Percentiles rank a stretch among this genome's conserved stretches.
Evolutionary conservation across 1,140 invertebrate genomes (phyloP).

Genomic region (Drosophila chauvacae): DNA sequence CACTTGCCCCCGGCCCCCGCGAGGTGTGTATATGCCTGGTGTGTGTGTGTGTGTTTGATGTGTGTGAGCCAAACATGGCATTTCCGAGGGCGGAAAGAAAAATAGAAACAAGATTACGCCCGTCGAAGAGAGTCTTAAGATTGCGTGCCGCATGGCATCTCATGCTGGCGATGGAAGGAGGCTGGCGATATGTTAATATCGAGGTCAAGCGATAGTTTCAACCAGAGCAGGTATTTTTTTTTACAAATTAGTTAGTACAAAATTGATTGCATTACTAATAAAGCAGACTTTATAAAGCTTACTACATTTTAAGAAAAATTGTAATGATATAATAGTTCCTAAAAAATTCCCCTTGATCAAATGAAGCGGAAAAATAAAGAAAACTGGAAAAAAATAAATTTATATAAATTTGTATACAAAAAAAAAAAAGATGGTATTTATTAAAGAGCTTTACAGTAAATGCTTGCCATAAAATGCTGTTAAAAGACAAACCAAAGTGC

Average conservation of each 20-base stretch:
- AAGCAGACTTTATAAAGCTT: too few relatives aligned
- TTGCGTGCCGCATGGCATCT: conserved; percentile 40
- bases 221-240: neutral
- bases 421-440: too few relatives aligned
- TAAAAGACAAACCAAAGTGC: too few relatives aligned
- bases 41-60: conserved; percentile 28
- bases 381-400: too few relatives aligned
- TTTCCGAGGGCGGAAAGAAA: conserved; percentile 20
- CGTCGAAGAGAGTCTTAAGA: conserved; percentile 34
- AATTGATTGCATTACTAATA: too few relatives aligned
- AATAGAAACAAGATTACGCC: conserved; percentile 13
- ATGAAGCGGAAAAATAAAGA: too few relatives aligned
- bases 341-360: too few relatives aligned
- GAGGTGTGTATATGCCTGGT: conserved; percentile 2
- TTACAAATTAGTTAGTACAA: neutral
- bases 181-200: conserved; percentile 8
- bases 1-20: conserved; percentile 13
- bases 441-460: too few relatives aligned
- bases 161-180: neutral
- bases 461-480: too few relatives aligned
- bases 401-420: too few relatives aligned
- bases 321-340: too few relatives aligned
- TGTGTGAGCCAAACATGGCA: conserved; percentile 77
- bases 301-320: too few relatives aligned
- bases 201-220: conserved; percentile 2